Conservation (phyloP, 2,113 vertebrate species). For the Rynchops niger region DNA sequence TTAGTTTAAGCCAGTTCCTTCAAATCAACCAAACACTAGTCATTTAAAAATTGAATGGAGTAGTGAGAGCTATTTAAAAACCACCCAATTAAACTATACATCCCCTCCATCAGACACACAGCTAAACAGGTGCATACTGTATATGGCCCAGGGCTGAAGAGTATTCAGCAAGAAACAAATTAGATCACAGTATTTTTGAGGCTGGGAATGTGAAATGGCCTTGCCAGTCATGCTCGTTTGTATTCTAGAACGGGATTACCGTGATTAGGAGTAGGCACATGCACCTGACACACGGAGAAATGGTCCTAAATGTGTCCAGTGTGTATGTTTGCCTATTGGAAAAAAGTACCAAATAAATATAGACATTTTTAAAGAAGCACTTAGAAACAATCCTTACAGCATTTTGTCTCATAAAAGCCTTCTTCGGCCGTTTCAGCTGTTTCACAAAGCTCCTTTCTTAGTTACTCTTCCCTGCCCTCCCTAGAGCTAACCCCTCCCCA, state of each 20-base stretch:
- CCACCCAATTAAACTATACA: neutral
- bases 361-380: neutral
- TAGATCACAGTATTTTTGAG: neutral
- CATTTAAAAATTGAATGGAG: neutral
- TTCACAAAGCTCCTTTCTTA: neutral
- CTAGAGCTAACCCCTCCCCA: neutral
- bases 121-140: neutral
- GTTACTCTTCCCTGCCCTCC: neutral
- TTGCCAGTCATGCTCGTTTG: neutral
- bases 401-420: neutral
- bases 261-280: neutral
- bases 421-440: neutral
- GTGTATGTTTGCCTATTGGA: neutral
- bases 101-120: neutral
- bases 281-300: neutral
- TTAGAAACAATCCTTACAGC: neutral
- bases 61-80: neutral
- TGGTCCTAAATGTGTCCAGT: neutral
- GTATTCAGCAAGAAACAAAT: neutral
- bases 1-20: neutral
- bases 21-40: neutral
- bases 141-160: neutral
- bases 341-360: neutral
- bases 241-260: neutral
- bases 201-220: neutral